Base-by-base conservation (phyloP, 1,140 invertebrate genomes). In the Melitaea cinxia region DNA sequence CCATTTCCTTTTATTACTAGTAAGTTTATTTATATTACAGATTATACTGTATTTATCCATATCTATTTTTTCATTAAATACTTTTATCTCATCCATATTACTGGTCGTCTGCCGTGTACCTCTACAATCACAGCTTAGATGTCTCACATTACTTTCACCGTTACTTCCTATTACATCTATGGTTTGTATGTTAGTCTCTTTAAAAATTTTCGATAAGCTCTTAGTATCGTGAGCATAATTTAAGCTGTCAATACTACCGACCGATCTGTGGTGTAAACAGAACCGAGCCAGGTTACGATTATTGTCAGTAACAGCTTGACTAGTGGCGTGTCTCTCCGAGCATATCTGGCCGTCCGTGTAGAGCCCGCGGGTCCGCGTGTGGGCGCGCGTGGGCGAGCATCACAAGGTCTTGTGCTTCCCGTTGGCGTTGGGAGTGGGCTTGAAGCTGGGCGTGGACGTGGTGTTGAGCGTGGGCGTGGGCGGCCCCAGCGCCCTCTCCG, bases 361-460 rank as follows among this genome's bases (percentile, higher is more conserved):
- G n/a, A 17, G 35, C 1, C n/a, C 2, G 35, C 2, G 14, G 14
- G 30, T 33, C 14, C n/a, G 37, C 4, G 4, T 4, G n/a, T 6
- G 14, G 14, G 5, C 17, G 35, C 54, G 10, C 35, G 33, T 28
- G 55, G 37, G 60, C 60, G 39, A 66, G 67, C 82, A 91, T 93
- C 93, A 94, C 86, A 92, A 92, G 72, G 84, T 78, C 83, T 94
- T 94, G 80, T 89, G 82, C 79, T 94, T 94, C 70, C 93, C 94
- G 85, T 94, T 94, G 73, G 83, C 72, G 61, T 75, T 74, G 66
- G 77, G 76, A 61, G n/a, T n/a, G n/a, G n/a, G n/a, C n/a, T n/a
- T n/a, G n/a, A n/a, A n/a, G n/a, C n/a, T n/a, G n/a, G n/a, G 30
- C 26, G 26, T 7, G 26, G 26, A 4, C 26, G 26, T 7, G 3